Conservation (phyloP, 2,888 invertebrate species). For the Cylloceria caligata region DNA sequence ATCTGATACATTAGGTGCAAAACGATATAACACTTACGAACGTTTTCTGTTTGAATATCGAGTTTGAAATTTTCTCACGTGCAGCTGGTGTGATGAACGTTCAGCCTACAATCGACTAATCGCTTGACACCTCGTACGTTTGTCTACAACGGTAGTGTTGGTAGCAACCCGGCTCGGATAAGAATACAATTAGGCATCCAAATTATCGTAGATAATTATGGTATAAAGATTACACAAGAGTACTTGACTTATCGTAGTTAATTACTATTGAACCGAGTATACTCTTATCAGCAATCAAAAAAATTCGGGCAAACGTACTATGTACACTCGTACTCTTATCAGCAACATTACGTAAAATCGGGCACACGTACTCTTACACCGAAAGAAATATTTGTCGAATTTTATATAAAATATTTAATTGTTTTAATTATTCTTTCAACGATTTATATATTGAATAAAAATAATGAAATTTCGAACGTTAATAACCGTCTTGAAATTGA, state of each 20-base stretch:
- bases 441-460: too few species aligned
- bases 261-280: not conserved
- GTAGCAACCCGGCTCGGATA: conserved; percentile 1
- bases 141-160: not conserved
- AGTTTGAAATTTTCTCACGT: conserved; percentile 2
- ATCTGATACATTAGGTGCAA: not conserved
- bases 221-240: not conserved
- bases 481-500: too few species aligned
- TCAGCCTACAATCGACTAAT: conserved; percentile 16
- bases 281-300: not conserved
- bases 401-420: too few species aligned
- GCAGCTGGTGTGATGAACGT: not conserved
- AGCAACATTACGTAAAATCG: conserved; percentile 8
- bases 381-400: too few species aligned
- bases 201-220: conserved; percentile 36
- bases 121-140: conserved; percentile 22
- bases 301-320: not conserved
- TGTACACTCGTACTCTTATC: not conserved
- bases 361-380: not conserved
- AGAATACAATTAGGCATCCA: conserved; percentile 11
- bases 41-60: conserved; percentile 23
- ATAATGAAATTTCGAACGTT: too few species aligned
- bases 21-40: not conserved
- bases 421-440: too few species aligned
- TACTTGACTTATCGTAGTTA: not conserved